phyloP scores from a whole-genome alignment of 2,797 vertebrate genomes.

The Astyanax mexicanus region DNA sequence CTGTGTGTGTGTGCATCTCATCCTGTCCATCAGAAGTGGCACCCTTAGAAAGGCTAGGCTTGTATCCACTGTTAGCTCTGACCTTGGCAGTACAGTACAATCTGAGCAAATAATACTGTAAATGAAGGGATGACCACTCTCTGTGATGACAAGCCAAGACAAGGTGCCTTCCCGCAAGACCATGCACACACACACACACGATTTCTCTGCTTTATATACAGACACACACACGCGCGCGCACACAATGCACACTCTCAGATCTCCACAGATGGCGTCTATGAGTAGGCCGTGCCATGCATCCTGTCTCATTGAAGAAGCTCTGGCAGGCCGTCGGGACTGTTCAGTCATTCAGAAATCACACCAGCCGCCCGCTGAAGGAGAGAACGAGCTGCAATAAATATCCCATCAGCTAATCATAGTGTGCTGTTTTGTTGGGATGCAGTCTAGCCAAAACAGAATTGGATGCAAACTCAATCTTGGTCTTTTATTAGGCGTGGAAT shows the following conservation, averaged over 20 bases:
- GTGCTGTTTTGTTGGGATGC: constrained; percentile 32
- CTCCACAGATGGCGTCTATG: constrained; percentile 51
- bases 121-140: background rate
- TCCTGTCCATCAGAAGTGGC: background rate
- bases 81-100: constrained; percentile 1
- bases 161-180: background rate
- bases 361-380: constrained; percentile 41
- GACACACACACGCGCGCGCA: background rate
- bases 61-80: background rate
- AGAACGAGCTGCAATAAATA: constrained; percentile 49
- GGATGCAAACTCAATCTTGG: background rate
- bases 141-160: constrained; percentile 12
- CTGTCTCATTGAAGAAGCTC: constrained; percentile 65
- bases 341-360: constrained; percentile 57
- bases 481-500: background rate
- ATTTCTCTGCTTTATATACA: background rate
- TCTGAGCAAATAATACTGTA: constrained; percentile 1
- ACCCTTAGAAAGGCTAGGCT: background rate
- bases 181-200: background rate
- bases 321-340: constrained; percentile 63
- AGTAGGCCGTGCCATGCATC: constrained; percentile 64
- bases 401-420: constrained; percentile 41
- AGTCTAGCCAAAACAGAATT: background rate
- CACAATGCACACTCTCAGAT: constrained; percentile 25
- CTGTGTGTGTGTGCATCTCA: too few relatives aligned